These are phyloP conservation scores for Agapostemon virescens DNA, from an alignment of 2,888 invertebrate genomes.

Conservation along the genomic window DNA sequence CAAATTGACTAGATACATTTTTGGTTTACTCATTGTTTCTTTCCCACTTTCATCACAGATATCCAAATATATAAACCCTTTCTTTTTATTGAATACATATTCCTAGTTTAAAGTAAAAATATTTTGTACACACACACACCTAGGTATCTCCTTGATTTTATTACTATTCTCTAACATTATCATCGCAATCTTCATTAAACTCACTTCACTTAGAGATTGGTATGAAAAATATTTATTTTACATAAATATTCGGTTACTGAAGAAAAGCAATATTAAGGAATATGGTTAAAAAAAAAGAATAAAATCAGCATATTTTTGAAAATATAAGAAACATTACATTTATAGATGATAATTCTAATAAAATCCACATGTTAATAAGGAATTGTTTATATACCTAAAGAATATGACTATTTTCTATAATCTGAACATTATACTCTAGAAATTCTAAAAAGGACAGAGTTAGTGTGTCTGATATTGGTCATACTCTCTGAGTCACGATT, in stretches of 20 bases:
- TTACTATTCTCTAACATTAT: too few relatives aligned
- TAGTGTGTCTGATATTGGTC: slow-evolving; percentile 30
- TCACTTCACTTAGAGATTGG: too few relatives aligned
- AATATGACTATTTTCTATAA: background rate
- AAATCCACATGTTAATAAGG: background rate
- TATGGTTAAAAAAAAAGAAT: background rate
- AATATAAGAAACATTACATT: background rate
- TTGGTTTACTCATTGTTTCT: too few relatives aligned
- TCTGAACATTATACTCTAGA: background rate
- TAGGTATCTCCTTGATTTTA: too few relatives aligned
- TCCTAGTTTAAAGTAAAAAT: too few relatives aligned
- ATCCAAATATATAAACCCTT: too few relatives aligned
- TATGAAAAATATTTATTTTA: background rate
- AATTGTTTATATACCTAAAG: background rate
- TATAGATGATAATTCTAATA: background rate
- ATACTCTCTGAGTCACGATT: slow-evolving; percentile 31
- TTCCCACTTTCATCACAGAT: too few relatives aligned
- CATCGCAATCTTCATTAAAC: too few relatives aligned
- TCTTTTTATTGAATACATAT: too few relatives aligned
- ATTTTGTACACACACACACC: too few relatives aligned
- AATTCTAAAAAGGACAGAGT: slow-evolving; percentile 28
- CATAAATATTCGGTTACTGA: background rate
- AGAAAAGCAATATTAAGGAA: background rate
- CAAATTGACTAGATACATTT: too few relatives aligned
- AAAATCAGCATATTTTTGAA: background rate